Base-by-base conservation (phyloP, 1,140 invertebrate species). In the Drosophila watanabei region DNA sequence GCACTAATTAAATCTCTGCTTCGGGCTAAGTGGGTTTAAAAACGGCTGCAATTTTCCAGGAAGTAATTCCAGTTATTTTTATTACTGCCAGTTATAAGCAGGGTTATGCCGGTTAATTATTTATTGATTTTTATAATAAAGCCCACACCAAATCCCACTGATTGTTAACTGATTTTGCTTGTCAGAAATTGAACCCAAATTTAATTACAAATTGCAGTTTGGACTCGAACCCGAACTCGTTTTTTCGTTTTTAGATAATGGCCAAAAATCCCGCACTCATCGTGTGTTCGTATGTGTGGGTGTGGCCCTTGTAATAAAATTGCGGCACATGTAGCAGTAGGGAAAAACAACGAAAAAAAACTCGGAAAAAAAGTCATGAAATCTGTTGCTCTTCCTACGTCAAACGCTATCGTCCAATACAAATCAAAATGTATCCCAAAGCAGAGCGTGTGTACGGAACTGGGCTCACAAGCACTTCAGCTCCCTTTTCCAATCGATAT, bases 381-480 rank as follows among this genome's bases (percentile, higher is more conserved):
- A 89, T 89, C 85, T 89, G 85, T 89, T 90, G 85, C 85, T 86
- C n/a, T 52, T 52, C 86, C 73, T 89, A 90, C 85, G 85, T 90
- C 85, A 89, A 89, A 66, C 85, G 85, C 57, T 89, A 89, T 90
- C 85, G 59, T 52, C 41, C 37, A 58, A 62, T 45, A 81, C 59
- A 90, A 89, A 89, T 89, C 85, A 89, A 75, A 83, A 82, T 69
- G 64, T 70, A 64, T 68, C 60, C 56, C 28, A 65, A 80, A 59
- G 54, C 66, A 28, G 37, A 43, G 71, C 32, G 60, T 51, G 61
- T 46, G 61, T 45, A 32, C 30, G 43, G 48, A 35, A 75, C 41
- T 62, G 48, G 70, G 75, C 57, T 61, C 60, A 56, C 24, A 30
- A 24, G 48, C 43, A 32, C 75, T 66, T 75, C 51, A 39, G 64